phyloP scores from a whole-genome alignment of 1,140 invertebrate species.

The Chelonus insularis region DNA sequence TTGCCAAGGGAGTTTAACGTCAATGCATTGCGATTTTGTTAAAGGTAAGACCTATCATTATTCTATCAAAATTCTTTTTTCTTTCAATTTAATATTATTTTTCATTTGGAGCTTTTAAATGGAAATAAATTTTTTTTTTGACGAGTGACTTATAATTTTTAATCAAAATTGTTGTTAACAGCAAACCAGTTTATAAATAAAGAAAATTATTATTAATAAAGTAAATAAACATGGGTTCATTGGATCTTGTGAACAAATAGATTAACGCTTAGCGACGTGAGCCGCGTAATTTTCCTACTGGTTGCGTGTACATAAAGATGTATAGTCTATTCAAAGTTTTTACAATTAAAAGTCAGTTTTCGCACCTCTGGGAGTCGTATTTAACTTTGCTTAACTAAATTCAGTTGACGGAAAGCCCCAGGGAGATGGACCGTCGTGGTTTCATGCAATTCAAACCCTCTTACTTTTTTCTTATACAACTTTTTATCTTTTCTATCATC shows the following conservation, averaged over 20 bases:
- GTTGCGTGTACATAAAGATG: background rate
- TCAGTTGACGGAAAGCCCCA: constrained; percentile 53
- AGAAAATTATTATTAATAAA: background rate
- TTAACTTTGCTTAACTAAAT: constrained; percentile 61
- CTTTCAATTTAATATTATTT: background rate
- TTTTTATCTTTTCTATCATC: background rate
- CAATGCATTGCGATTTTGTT: background rate
- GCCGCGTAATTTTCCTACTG: background rate
- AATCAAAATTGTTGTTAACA: too few relatives aligned
- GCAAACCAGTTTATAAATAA: too few relatives aligned
- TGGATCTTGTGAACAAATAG: too few relatives aligned
- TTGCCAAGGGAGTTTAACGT: background rate
- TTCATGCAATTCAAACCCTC: constrained; percentile 34
- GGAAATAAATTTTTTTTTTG: too few relatives aligned
- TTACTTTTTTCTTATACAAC: constrained; percentile 28
- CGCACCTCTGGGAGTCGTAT: constrained; percentile 56
- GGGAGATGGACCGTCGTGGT: constrained; percentile 42
- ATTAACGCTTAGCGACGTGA: background rate
- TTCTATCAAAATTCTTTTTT: background rate
- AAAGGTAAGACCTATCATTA: background rate
- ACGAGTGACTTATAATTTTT: too few relatives aligned
- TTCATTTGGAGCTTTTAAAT: too few relatives aligned
- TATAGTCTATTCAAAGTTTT: constrained; percentile 43
- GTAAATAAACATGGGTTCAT: too few relatives aligned
- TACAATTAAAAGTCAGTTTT: constrained; percentile 58